Evolutionary conservation across 2,888 invertebrate species (phyloP), one percentile per base, ranked within the genome.

Genomic region (Tryphoninae sp.): DNA sequence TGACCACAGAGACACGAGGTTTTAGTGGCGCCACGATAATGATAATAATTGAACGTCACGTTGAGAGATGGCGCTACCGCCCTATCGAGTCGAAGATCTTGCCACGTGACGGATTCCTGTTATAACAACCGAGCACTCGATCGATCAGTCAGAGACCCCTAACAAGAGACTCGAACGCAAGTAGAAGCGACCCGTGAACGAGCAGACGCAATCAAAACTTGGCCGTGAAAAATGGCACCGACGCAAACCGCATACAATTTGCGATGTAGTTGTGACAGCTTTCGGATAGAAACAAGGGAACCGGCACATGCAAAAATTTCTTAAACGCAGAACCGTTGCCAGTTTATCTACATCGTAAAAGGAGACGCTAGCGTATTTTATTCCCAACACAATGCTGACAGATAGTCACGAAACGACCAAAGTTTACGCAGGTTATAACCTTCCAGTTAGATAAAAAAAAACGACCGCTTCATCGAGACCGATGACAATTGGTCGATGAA

Each of bases 141-240:
- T 61, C 6, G 73, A 55, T 73, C 73, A 77, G 13, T 16, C 19
- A 40, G 6, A 67, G n/a, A 26, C 7, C 8, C 33, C 7, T 33
- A 33, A 0, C 4, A 2, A 4, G 33, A 6, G 33, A 33, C 7
- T 33, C 33, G 33, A 7, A 3, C 7, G 40, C 58, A 75, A 71
- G 80, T 75, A 71, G 80, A 80, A 76, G 65, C 74, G 59, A 42
- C 23, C 65, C 59, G 71, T 69, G 26, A 58, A 23, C 26, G 80
- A 71, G 75, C 80, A 65, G 80, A 75, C 80, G 40, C 45, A 9
- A 19, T 26, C 1, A 23, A 65, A 53, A 26, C 16, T 67, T 75
- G 33, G 58, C 49, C 67, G 67, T 75, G 33, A 58, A 64, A 67
- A 75, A 26, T 49, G 19, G 55, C 23, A 40, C 65, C 19, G 42